Evolutionary conservation across 1,140 invertebrate genomes (phyloP).

Genomic region (Sarcophaga peregrina): DNA sequence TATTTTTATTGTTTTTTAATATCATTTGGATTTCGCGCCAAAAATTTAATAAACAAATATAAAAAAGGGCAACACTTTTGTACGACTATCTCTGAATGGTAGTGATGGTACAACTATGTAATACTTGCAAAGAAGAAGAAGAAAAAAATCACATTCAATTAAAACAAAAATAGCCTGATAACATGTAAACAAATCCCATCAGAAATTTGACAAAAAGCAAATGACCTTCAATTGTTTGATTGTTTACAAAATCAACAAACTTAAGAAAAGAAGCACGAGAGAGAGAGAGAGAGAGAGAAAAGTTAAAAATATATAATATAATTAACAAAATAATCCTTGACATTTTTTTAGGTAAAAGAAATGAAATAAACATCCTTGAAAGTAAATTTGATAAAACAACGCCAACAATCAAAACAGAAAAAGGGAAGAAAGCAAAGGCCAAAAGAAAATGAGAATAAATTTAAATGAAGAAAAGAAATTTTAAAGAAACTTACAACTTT

Average conservation of each 20-base stretch:
- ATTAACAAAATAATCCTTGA: slow-evolving; percentile 30
- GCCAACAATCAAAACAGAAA: background rate
- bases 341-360: slow-evolving; percentile 25
- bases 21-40: too few relatives aligned
- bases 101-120: background rate
- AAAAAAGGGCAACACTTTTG: too few relatives aligned
- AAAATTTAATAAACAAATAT: too few relatives aligned
- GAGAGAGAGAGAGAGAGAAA: background rate
- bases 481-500: too few relatives aligned
- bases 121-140: background rate
- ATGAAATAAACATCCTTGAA: slow-evolving; percentile 23
- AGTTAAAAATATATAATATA: slow-evolving; percentile 14
- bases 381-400: background rate
- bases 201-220: slow-evolving; percentile 3
- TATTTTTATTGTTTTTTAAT: too few relatives aligned
- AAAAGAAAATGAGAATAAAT: background rate
- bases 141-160: background rate
- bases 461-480: background rate
- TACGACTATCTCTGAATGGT: too few relatives aligned
- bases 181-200: background rate
- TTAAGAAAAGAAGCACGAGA: too few relatives aligned
- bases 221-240: slow-evolving; percentile 18
- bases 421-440: background rate
- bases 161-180: background rate
- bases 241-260: background rate